Percentiles rank a stretch among this genome's conserved stretches.
Evolutionary conservation across 2,113 vertebrate species (phyloP).

Genomic region (Dasyurus viverrinus): DNA sequence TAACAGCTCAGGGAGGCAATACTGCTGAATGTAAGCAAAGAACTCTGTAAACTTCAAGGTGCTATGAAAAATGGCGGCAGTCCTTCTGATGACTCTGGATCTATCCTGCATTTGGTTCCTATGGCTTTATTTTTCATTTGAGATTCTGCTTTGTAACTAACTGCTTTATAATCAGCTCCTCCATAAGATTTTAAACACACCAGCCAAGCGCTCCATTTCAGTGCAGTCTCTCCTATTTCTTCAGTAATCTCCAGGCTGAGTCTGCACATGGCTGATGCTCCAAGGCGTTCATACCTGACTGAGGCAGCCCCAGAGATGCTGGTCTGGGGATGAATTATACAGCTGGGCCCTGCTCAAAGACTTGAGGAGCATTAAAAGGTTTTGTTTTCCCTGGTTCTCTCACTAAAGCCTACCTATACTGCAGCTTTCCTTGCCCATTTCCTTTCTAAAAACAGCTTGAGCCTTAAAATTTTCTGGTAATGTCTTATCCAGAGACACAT

Average conservation of each 20-base stretch:
- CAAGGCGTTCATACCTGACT: conserved; percentile 1
- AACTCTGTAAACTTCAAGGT: not conserved
- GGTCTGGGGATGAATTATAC: conserved; percentile 2
- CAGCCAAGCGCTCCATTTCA: not conserved
- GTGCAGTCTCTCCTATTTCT: not conserved
- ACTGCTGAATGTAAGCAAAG: not conserved
- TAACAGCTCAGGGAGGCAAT: not conserved
- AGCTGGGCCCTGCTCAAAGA: conserved; percentile 19
- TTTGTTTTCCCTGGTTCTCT: not conserved
- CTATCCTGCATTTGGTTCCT: not conserved
- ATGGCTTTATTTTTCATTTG: not conserved
- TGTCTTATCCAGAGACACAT: conserved; percentile 15
- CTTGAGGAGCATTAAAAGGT: conserved; percentile 9
- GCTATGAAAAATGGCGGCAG: not conserved
- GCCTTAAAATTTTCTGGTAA: conserved; percentile 12
- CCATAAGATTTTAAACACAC: not conserved
- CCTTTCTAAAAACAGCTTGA: conserved; percentile 32
- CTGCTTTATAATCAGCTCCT: not conserved
- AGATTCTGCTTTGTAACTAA: not conserved
- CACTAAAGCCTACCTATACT: conserved; percentile 2
- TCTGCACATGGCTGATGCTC: not conserved
- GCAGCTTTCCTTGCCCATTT: conserved; percentile 1
- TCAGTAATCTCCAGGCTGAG: not conserved
- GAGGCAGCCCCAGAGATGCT: not conserved
- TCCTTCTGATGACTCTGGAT: not conserved